Evolutionary conservation across 1,140 invertebrate genomes (phyloP), one percentile per base, ranked within the genome.

Genomic region (Drosophila serrata): DNA sequence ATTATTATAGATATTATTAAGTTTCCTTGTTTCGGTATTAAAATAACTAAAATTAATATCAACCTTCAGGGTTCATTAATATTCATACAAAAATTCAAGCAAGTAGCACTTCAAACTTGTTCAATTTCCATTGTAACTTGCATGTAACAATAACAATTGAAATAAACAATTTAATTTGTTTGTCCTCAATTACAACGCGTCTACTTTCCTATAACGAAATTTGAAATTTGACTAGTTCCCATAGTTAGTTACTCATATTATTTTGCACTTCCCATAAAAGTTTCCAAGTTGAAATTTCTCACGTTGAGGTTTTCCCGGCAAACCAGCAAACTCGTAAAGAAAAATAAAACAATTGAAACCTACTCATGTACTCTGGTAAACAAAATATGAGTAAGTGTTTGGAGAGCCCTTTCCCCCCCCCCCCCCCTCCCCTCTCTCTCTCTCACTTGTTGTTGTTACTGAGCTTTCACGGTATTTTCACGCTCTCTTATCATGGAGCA

Each of bases 321-420:
- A 49, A 40, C 42, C 35, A 43, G 15, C 13, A 55, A 68, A 45
- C 15, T 58, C 13, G 24, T 39, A 17, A 37, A 48, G 31, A 40
- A 49, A 4, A 24, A 29, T 39, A 46, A 46, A 37, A 35, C 48
- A 48, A 22, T 48, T 58, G 68, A 39, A 72, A 72, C 49, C 49
- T 72, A 72, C 68, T 57, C 68, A 33, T 40, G 65, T 48, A 27
- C 8, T 6, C n/a, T 15, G 31, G 69, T 72, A 73, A 73, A 73
- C 65, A 73, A 73, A 72, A 73, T 70, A 58, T 72, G 67, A 73
- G 69, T 59, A 72, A 72, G 35, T 72, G 69, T 58, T 48, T 49
- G 31, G 42, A n/a, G 15, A 15, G 15, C 43, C 61, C 43, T 33
- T 48, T 65, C 27, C 19, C 22, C 11, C 19, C 4, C n/a, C n/a